Conservation (phyloP, 1,140 invertebrate species). For the Calycopis cecrops region DNA sequence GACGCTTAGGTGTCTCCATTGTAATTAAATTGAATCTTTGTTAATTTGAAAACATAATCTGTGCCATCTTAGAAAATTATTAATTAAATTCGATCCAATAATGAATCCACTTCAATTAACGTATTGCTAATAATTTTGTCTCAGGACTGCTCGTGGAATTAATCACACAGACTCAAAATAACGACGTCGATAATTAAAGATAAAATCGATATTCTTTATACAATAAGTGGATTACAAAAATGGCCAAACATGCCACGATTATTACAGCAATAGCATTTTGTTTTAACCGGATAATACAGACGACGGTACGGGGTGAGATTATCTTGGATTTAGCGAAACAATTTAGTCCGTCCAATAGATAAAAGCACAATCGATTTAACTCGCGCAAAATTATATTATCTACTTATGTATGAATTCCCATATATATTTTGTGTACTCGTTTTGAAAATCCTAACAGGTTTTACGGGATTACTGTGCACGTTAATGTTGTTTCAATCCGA, state of each 20-base stretch:
- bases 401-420: conserved; percentile 35
- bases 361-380: conserved; percentile 54
- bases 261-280: conserved; percentile 56
- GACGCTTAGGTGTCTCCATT: too few species aligned
- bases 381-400: conserved; percentile 41
- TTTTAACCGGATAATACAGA: conserved; percentile 59
- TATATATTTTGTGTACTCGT: conserved; percentile 31
- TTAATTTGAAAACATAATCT: conserved; percentile 8
- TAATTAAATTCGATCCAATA: conserved; percentile 20
- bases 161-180: conserved; percentile 14
- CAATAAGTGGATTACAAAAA: conserved; percentile 26
- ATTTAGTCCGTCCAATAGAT: conserved; percentile 53
- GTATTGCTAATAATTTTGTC: conserved; percentile 18
- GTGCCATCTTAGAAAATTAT: conserved; percentile 7
- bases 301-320: conserved; percentile 56
- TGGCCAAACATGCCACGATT: conserved; percentile 39
- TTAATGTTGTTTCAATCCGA: conserved; percentile 52
- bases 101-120: conserved; percentile 17
- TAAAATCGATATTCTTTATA: conserved; percentile 3
- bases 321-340: conserved; percentile 61
- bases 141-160: conserved; percentile 12
- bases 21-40: too few species aligned
- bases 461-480: conserved; percentile 50
- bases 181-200: conserved; percentile 10
- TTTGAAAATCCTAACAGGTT: conserved; percentile 44